A percentile compares a stretch with the other conserved stretches of the same genome.
Evolutionary conservation across 2,113 vertebrate genomes (phyloP).

Genomic region (cat (Felis catus)): DNA sequence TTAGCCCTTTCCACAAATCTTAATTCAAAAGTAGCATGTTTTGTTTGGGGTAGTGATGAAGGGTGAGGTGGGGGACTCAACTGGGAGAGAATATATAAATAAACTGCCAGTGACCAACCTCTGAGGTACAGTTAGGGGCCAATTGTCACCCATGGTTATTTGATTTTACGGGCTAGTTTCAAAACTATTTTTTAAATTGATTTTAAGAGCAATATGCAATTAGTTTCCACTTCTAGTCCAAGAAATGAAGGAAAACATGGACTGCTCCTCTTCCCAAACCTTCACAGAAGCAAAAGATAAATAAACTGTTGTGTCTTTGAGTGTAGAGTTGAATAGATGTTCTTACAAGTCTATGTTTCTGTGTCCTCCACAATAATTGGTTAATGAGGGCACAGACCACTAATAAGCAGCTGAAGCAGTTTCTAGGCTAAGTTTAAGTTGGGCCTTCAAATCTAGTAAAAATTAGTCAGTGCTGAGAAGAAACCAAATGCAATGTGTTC

Average conservation of each 20-base stretch:
- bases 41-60: constrained; percentile 36
- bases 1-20: constrained; percentile 28
- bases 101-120: constrained; percentile 64
- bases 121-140: constrained; percentile 76
- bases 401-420: not conserved
- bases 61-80: constrained; percentile 1
- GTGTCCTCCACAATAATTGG: not conserved
- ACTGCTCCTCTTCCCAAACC: not conserved
- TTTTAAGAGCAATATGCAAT: constrained; percentile 78
- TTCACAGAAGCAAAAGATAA: constrained; percentile 4
- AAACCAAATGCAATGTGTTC: not conserved
- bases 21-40: constrained; percentile 70
- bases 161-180: constrained; percentile 71
- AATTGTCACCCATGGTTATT: constrained; percentile 68
- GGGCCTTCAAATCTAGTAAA: not conserved
- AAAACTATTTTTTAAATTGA: constrained; percentile 79
- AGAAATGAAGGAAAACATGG: constrained; percentile 48
- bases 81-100: constrained; percentile 75
- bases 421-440: not conserved
- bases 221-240: constrained; percentile 65
- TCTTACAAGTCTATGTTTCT: not conserved
- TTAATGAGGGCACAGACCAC: not conserved
- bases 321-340: not conserved
- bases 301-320: not conserved
- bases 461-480: not conserved